Percentiles rank a stretch among this genome's conserved stretches.
Evolutionary conservation across 2,113 vertebrate genomes (phyloP).

Genomic region (Mus pahari): DNA sequence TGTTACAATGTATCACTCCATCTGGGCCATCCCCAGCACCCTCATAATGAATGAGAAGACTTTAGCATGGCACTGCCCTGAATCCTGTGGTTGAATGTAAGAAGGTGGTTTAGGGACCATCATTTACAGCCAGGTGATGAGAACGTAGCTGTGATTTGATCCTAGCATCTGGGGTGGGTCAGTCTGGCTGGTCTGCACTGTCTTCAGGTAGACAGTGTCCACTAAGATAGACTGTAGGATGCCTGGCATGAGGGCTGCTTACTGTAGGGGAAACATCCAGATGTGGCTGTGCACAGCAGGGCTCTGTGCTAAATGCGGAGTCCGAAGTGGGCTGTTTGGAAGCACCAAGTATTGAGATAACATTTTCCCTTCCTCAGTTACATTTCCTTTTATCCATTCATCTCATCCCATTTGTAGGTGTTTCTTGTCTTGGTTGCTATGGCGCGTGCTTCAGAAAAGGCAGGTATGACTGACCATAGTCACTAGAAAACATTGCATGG

Average conservation of each 20-base stretch:
- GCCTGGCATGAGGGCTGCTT: neutral
- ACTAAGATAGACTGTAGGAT: neutral
- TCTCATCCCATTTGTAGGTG: neutral
- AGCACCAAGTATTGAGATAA: neutral
- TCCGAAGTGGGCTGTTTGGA: neutral
- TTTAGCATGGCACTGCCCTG: neutral
- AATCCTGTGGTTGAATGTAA: neutral
- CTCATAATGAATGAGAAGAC: neutral
- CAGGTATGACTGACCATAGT: neutral
- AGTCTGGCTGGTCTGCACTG: neutral
- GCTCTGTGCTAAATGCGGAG: rapidly evolving
- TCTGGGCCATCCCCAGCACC: neutral
- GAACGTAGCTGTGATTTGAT: neutral
- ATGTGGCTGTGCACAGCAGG: too few relatives aligned
- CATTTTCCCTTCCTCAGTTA: neutral
- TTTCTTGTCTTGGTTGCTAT: neutral
- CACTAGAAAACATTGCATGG: neutral
- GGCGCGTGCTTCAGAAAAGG: rapidly evolving
- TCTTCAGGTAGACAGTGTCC: too few relatives aligned
- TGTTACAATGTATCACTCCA: neutral
- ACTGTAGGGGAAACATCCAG: neutral
- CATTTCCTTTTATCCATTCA: neutral
- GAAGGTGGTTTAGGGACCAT: neutral
- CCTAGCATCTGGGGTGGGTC: too few relatives aligned
- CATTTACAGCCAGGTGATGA: too few relatives aligned